Evolutionary conservation across 2,888 invertebrate genomes (phyloP).

Genomic region (Dione vanillae): DNA sequence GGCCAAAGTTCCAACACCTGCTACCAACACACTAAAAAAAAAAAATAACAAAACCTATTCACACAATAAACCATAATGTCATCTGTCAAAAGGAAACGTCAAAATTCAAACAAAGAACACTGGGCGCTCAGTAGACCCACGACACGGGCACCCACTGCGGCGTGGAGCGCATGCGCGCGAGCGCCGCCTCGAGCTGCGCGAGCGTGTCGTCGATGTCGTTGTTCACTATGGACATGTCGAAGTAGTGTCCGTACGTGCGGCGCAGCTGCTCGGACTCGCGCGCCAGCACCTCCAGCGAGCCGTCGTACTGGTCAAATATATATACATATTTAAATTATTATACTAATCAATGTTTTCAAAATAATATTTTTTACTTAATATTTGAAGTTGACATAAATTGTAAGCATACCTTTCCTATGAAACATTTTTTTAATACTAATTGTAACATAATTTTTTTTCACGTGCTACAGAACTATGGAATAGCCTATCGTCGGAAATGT

Average conservation of each 20-base stretch:
- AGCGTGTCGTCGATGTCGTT: conserved; percentile 99
- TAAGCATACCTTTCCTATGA: too few species aligned
- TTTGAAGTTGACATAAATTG: too few species aligned
- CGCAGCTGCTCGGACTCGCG: conserved; percentile 98
- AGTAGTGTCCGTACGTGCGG: conserved; percentile 99
- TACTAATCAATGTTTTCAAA: too few species aligned
- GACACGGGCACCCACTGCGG: conserved; percentile 99
- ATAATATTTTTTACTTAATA: too few species aligned
- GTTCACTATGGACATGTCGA: conserved; percentile 99
- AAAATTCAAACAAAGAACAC: conserved; percentile 37
- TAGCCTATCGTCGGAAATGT: too few species aligned
- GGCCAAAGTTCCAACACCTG: too few species aligned
- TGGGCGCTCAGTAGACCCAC: conserved; percentile 95
- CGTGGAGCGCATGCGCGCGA: conserved; percentile 94
- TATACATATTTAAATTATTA: too few species aligned
- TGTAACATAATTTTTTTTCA: too few species aligned
- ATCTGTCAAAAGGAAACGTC: background rate
- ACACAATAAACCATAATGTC: background rate
- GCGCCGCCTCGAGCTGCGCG: conserved; percentile 94
- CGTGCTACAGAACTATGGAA: too few species aligned
- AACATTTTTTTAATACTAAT: too few species aligned
- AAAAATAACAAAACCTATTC: background rate
- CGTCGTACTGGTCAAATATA: conserved; percentile 91
- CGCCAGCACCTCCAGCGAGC: conserved; percentile 97
- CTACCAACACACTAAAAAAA: background rate